Evolutionary conservation across 2,113 vertebrate genomes (phyloP), one percentile per base, ranked within the genome.

Genomic region (Eleginops maclovinus): DNA sequence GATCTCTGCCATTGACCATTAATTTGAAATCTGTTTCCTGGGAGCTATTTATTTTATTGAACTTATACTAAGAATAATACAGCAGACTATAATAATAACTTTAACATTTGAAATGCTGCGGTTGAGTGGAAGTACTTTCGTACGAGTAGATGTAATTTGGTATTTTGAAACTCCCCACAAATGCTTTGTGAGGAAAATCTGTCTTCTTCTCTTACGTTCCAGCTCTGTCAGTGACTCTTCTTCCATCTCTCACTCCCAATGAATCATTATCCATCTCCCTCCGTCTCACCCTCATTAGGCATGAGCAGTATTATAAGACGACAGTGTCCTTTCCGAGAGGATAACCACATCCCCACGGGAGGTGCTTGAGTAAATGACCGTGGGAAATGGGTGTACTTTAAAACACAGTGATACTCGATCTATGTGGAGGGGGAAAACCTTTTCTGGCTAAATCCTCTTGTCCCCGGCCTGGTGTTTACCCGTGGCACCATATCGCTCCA

Each of bases 301-400:
- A 8, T 44, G 65, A 63, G 22, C 61, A 72, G 77, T 73, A 63
- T 80, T 63, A 80, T 75, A 84, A 84, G 79, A 82, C 73, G 66
- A 40, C 63, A 3, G 56, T 80, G 86, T 73, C 79, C 81, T 87
- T 90, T 87, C 66, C 76, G 78, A 81, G 75, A 86, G 85, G 85
- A 86, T 88, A 82, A 85, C 87, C 74, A 88, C 87, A 90, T 87
- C 85, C 87, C 87, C 79, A 72, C 77, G 47, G 70, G 86, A 91
- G 86, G 79, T 77, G 83, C 87, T 87, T 90, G 85, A 91, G 88
- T 82, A 92, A 91, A 91, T 90, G 90, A 89, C 87, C 73, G 81
- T 92, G 89, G 90, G 90, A 91, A 92, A 88, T 77, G 80, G 84
- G 67, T 83, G 77, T 85, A 87, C 83, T 91, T 89, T 87, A 84